Evolutionary conservation across 2,888 invertebrate species (phyloP), one percentile per base, ranked within the genome.

Genomic region (Cantharis flavilabris): DNA sequence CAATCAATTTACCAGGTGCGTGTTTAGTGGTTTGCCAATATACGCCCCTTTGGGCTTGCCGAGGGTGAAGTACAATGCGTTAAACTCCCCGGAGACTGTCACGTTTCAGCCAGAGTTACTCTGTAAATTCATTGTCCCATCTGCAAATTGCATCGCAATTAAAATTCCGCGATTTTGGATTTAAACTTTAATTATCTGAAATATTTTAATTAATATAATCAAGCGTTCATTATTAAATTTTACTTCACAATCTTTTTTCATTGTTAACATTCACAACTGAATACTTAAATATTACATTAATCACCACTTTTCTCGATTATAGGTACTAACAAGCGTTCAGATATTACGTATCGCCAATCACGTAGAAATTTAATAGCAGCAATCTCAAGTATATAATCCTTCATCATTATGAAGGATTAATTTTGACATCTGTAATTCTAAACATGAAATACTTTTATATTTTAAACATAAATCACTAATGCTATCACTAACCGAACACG

Each of bases 61-160:
- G 76, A 69, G 72, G 81, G 83, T 78, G 72, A 75, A 75, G 77
- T 76, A 82, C 81, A 83, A 83, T 82, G 81, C 76, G 79, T 77
- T 75, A 69, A 80, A 80, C 79, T 83, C 84, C 84, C 84, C 81
- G 79, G 84, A 84, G 85, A 81, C 81, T 81, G 83, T 85, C 86
- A 86, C 86, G 86, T 86, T 85, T 82, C 82, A 81, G 79, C 80
- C 80, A 76, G 26, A 74, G 79, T 76, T 79, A 76, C 76, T 81
- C 83, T 79, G 79, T 83, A 84, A 86, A 86, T 85, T 85, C 85
- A 85, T 85, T 86, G 85, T 84, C 84, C 86, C 85, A 86, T 86
- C 84, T 85, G 85, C 83, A 85, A 86, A 86, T 86, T 86, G 86
- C 83, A 83, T 80, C 79, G 84, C 84, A 86, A 86, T 87, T 87